Evolutionary conservation across 2,888 invertebrate genomes (phyloP), one percentile per base, ranked within the genome.

Genomic region (Sphinx pinastri): DNA sequence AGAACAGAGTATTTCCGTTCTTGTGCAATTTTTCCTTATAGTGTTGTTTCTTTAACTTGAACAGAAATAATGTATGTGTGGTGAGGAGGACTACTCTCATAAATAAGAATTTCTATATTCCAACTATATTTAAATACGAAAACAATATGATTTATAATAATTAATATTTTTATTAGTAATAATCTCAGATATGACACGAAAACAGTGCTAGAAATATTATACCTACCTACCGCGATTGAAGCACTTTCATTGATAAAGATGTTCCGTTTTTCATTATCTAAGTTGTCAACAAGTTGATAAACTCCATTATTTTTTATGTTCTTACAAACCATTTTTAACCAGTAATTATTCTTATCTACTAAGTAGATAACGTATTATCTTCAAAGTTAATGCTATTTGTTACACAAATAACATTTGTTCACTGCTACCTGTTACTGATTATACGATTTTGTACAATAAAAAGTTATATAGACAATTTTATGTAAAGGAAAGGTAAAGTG

Each of bases 231-330:
- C 38, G 38, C 38, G 25, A 10, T 60, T 45, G 8, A 60, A 16
- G 13, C 12, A 47, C 13, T 49, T 19, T 13, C 47, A 60, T 45
- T 8, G 11, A 63, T 54, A 63, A 55, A 4, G 47, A 54, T 54
- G 47, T 19, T 51, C 60, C 31, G 51, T 68, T 19, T 58, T n/a
- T 14, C 7, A 1, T 54, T 60, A 69, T 69, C 69, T 63, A 54
- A 69, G 38, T 38, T 38, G 8, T 69, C 69, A 54, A 47, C n/a
- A 6, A 8, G 19, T 47, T 10, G 45, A 69, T 69, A 63, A 54
- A 63, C 25, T 54, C 4, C 16, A 52, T 47, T 63, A 14, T 58
- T 51, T 31, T 59, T 59, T 25, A 68, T 49, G 19, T 63, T 63
- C 12, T 19, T 63, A 49, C 13, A 49, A 49, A 11, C 63, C 57